Conservation (phyloP, 2,888 invertebrate species). For the Cataglyphis livida region DNA sequence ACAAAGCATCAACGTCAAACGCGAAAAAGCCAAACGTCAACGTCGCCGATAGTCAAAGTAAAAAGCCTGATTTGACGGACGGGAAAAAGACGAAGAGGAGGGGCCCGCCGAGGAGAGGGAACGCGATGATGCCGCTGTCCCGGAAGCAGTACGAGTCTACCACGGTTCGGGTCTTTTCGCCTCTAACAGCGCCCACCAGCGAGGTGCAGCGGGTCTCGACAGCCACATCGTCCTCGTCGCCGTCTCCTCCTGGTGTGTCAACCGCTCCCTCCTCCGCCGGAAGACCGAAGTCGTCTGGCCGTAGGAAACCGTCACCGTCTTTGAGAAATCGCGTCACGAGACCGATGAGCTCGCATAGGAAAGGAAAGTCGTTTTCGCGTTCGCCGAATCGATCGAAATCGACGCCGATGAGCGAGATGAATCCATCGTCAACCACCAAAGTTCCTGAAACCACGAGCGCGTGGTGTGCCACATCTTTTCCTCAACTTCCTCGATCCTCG, state of each 20-base stretch:
- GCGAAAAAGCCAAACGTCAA: constrained; percentile 72
- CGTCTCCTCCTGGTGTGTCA: constrained; percentile 72
- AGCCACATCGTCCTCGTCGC: constrained; percentile 70
- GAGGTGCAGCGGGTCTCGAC: constrained; percentile 53
- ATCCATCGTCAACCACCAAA: constrained; percentile 43
- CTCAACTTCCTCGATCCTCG: constrained; percentile 10
- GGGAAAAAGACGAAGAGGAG: constrained; percentile 77
- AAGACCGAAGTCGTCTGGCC: constrained; percentile 52
- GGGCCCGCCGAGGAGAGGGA: constrained; percentile 65
- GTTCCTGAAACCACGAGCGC: constrained; percentile 67
- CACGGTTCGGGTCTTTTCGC: constrained; percentile 61
- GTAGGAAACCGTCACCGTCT: constrained; percentile 59
- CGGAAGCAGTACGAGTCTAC: constrained; percentile 72
- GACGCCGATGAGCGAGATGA: constrained; percentile 35
- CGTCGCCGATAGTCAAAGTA: constrained; percentile 74
- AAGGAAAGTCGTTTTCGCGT: constrained; percentile 56
- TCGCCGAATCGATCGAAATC: constrained; percentile 50
- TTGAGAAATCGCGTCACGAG: constrained; percentile 79
- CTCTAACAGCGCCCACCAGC: constrained; percentile 62
- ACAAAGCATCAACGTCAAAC: constrained; percentile 68
- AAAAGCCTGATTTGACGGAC: constrained; percentile 76
- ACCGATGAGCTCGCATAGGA: constrained; percentile 44
- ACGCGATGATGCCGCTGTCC: constrained; percentile 50
- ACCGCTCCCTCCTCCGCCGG: constrained; percentile 66
- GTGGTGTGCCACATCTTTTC: not conserved